A percentile compares a stretch with the other conserved stretches of the same genome.
Conservation (phyloP, 2,888 invertebrate genomes). For the Cheilosia grossa region DNA sequence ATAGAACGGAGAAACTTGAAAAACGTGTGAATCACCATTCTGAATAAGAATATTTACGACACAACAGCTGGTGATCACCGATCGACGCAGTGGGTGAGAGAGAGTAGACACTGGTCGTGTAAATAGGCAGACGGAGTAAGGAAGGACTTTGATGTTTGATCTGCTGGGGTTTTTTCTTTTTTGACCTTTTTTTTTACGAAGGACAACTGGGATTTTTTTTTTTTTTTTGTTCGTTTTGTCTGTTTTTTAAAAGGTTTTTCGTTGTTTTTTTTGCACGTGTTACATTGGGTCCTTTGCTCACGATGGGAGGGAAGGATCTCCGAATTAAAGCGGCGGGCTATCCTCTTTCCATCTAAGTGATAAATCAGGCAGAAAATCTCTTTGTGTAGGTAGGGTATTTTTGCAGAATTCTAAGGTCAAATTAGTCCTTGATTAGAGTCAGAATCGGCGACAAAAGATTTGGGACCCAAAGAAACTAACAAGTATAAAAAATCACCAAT, state of each 20-base stretch:
- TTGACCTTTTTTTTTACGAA: background rate
- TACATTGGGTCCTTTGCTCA: background rate
- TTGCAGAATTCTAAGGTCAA: too few species aligned
- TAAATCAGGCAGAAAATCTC: too few species aligned
- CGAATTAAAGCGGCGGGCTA: background rate
- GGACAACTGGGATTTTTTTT: background rate
- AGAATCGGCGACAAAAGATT: too few species aligned
- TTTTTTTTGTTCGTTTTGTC: background rate
- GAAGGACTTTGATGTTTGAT: background rate
- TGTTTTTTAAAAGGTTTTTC: too few species aligned
- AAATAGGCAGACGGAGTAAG: background rate
- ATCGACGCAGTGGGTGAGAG: constrained; percentile 16
- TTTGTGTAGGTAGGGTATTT: too few species aligned
- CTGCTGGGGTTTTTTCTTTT: background rate
- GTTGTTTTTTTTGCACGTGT: background rate
- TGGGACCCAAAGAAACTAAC: too few species aligned
- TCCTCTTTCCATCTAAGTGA: background rate
- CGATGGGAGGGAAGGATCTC: background rate
- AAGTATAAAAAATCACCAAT: too few species aligned
- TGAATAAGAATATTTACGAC: constrained; percentile 30
- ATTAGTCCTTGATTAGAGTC: too few species aligned
- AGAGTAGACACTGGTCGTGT: background rate
- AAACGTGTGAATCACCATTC: constrained; percentile 36
- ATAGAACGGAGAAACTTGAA: constrained; percentile 12
- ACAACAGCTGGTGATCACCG: constrained; percentile 39